Evolutionary conservation across 1,140 invertebrate genomes (phyloP).

Genomic region (Atta cephalotes): DNA sequence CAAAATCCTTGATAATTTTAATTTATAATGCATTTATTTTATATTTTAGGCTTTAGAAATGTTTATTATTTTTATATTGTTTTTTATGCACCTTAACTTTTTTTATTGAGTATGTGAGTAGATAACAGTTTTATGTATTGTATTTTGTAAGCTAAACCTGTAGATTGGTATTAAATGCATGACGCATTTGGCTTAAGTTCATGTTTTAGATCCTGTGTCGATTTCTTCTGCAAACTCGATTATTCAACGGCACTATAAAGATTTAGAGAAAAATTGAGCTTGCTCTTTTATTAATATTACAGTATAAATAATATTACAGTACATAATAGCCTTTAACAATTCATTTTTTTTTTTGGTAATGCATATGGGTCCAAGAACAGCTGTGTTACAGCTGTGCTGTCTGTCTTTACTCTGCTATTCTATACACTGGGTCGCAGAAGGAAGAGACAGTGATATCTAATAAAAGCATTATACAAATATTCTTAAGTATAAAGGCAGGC

Average conservation of each 20-base stretch:
- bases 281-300: constrained; percentile 40
- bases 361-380: constrained; percentile 85
- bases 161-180: constrained; percentile 60
- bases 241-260: constrained; percentile 48
- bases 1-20: background rate
- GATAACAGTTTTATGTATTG: constrained; percentile 6
- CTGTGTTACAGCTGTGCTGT: constrained; percentile 82
- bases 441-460: constrained; percentile 79
- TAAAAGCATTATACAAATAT: constrained; percentile 16
- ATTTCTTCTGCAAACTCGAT: constrained; percentile 83
- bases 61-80: background rate
- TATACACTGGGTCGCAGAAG: constrained; percentile 80
- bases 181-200: constrained; percentile 43
- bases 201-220: constrained; percentile 76
- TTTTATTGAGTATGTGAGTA: constrained; percentile 18
- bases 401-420: constrained; percentile 76
- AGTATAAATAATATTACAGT: constrained; percentile 32
- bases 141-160: background rate
- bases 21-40: constrained; percentile 12
- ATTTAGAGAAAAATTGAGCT: constrained; percentile 59
- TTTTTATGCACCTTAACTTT: background rate
- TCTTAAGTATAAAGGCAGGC: constrained; percentile 63
- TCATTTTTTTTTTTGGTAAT: constrained; percentile 58
- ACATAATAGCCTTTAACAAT: constrained; percentile 37
- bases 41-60: background rate